Percentiles rank a stretch among this genome's conserved stretches.
These are phyloP conservation scores for Uloborus plumipes DNA, from an alignment of 2,888 invertebrate species.

Conservation along the genomic window DNA sequence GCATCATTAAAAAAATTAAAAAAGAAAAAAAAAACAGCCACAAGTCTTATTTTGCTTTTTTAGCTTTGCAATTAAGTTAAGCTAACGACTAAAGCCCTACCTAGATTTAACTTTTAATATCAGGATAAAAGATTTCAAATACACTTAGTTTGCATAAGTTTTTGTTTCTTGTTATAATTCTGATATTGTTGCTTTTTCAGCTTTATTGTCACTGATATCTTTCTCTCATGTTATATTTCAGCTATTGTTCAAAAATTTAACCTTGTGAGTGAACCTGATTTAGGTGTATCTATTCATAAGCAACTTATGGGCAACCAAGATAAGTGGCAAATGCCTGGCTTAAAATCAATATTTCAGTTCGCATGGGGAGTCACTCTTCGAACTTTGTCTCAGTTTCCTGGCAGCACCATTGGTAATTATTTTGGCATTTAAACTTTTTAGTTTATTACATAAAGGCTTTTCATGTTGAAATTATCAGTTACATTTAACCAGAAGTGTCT, in stretches of 20 bases:
- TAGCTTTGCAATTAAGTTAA: too few species aligned
- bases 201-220: background rate
- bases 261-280: slow-evolving; percentile 70
- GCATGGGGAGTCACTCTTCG: slow-evolving; percentile 79
- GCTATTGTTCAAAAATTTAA: slow-evolving; percentile 70
- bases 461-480: too few species aligned
- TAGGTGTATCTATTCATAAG: slow-evolving; percentile 73
- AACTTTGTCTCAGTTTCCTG: slow-evolving; percentile 71
- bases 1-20: too few species aligned
- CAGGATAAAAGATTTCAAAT: too few species aligned
- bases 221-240: slow-evolving; percentile 60
- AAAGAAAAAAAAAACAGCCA: too few species aligned
- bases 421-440: background rate
- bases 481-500: too few species aligned
- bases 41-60: too few species aligned
- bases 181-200: background rate
- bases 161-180: background rate
- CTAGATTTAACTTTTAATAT: too few species aligned
- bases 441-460: background rate
- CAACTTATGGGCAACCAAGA: slow-evolving; percentile 74
- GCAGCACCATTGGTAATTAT: slow-evolving; percentile 44
- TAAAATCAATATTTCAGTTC: slow-evolving; percentile 77
- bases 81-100: too few species aligned
- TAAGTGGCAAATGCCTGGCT: slow-evolving; percentile 72
- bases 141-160: background rate